Percentiles rank a stretch among this genome's conserved stretches.
These are phyloP conservation scores for Coendou prehensilis DNA, from an alignment of 2,797 vertebrate species.

Conservation along the genomic window DNA sequence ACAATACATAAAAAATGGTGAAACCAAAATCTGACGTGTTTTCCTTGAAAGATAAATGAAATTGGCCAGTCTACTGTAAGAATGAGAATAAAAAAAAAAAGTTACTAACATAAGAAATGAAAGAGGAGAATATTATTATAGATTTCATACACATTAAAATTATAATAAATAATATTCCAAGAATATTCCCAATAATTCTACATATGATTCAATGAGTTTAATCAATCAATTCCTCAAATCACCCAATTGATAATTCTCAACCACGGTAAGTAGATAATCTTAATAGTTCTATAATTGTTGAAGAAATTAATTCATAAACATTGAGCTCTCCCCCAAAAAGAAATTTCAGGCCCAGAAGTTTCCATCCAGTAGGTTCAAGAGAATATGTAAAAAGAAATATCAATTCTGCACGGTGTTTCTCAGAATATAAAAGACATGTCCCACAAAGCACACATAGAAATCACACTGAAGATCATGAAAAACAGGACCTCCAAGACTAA, in stretches of 20 bases:
- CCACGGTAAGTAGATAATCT: conserved; percentile 5
- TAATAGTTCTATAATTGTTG: background rate
- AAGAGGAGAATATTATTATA: background rate
- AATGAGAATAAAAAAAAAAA: background rate
- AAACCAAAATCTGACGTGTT: background rate
- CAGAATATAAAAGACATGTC: background rate
- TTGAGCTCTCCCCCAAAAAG: background rate
- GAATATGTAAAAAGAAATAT: background rate
- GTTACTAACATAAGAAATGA: background rate
- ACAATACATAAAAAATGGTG: background rate
- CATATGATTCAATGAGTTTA: background rate
- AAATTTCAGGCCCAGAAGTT: background rate
- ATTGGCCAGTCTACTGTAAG: background rate
- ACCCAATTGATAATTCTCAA: background rate
- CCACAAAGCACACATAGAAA: background rate
- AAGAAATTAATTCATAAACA: background rate
- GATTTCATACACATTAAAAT: background rate
- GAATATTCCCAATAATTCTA: background rate
- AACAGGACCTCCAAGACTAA: background rate
- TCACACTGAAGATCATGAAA: background rate
- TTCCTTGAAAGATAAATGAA: background rate
- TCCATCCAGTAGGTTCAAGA: background rate
- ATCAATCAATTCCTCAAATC: conserved; percentile 21
- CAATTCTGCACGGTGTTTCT: background rate
- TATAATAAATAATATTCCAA: background rate